Evolutionary conservation across 2,888 invertebrate species (phyloP), one percentile per base, ranked within the genome.

Genomic region (Nesidiocoris tenuis): DNA sequence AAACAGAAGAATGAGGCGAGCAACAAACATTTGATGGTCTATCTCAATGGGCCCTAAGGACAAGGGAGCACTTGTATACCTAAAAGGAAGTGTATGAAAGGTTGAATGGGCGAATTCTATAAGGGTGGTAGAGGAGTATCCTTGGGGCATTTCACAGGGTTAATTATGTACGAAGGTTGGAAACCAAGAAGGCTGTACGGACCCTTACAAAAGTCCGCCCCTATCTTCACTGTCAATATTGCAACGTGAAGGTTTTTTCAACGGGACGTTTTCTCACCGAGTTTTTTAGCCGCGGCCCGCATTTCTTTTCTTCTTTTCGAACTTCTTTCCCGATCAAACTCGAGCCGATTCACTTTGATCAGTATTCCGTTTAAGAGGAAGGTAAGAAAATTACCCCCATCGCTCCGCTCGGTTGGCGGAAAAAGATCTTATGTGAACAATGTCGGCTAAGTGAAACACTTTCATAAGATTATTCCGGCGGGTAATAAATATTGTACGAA

Each of bases 211-310:
- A 39, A 39, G 5, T 39, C 39, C 5, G 39, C 67, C 67, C 67
- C 67, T 67, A 67, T 67, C 67, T 54, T 56, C 67, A 67, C 21
- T 67, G 67, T 67, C 67, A 67, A 67, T 67, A 67, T 67, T 67
- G 67, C 67, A 67, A 54, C 54, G 55, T 67, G 55, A 54, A 55
- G 55, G 56, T 24, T 55, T 21, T 67, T 67, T 67, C 39, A 39
- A 39, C 39, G 12, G 39, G 12, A 39, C 39, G 39, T 12, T 55
- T 54, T 19, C 21, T 55, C 25, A 39, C 56, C 55, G 54, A 2
- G 21, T 56, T 56, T 55, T 55, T 21, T 56, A 24, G 23, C 5
- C 12, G 12, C 39, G 21, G 54, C 67, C 67, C 67, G 67, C 67
- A 67, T 67, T 56, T 18, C 18, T 39, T 17, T 54, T 19, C 12